Evolutionary conservation across 2,888 invertebrate genomes (phyloP), one percentile per base, ranked within the genome.

Genomic region (Apamea monoglypha): DNA sequence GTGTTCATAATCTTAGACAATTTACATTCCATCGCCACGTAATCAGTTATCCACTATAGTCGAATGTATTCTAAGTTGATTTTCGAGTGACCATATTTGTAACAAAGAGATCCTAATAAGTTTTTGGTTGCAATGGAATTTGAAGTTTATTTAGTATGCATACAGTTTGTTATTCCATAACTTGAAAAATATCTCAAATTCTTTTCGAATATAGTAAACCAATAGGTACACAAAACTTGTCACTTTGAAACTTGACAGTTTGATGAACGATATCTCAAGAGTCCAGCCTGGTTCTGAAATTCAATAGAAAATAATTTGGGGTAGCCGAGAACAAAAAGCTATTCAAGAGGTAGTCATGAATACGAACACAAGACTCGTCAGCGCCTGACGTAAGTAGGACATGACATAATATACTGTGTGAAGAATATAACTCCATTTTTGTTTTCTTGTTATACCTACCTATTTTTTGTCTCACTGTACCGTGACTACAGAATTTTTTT

Each of bases 261-360:
- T 87, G 84, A 87, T 84, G 79, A 80, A 87, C 84, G 81, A 86
- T 80, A 78, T 80, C 76, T 74, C 44, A 78, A 79, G 74, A 74
- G 73, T 83, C 79, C 82, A 76, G 80, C 40, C 40, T 67, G 70
- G 47, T 73, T 68, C 81, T 76, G 80, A 84, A 89, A 89, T 87
- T 89, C 82, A 87, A 89, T 89, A 78, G 83, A 81, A 78, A 75
- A 84, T 77, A 89, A 88, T 84, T 89, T 76, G 66, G 81, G 85
- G 76, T 78, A 77, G 64, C 75, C 59, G 85, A 74, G 84, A 81
- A 85, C 85, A 84, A 85, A 85, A 87, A 81, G 77, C 81, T 84
- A 81, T 85, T 85, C 85, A 87, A 78, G 73, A 82, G 81, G 72
- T 89, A 87, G 83, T 87, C 87, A 89, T 89, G 89, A 89, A 89